These are phyloP conservation scores for Brachionus calyciflorus DNA, from an alignment of 1,140 invertebrate genomes.

Conservation along the genomic window DNA sequence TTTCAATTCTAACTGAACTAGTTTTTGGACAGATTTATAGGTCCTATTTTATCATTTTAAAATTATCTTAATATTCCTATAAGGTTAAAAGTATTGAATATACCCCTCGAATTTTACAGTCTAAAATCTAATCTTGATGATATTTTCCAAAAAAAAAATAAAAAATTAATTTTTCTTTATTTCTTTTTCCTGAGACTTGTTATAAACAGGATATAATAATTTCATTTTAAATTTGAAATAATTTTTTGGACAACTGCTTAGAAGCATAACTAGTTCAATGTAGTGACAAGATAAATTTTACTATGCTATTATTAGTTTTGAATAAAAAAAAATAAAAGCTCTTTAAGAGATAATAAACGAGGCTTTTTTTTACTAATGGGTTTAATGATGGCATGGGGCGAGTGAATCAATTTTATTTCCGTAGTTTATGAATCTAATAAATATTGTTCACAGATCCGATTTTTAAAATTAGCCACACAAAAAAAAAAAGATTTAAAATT, in stretches of 20 bases:
- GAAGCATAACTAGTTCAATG: background rate
- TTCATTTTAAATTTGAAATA: background rate
- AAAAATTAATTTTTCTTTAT: too few species aligned
- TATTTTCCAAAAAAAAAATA: background rate
- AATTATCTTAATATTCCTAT: conserved; percentile 2
- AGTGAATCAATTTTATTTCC: background rate
- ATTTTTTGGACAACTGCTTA: background rate
- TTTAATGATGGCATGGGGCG: conserved; percentile 21
- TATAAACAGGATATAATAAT: conserved; percentile 27
- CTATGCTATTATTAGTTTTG: background rate
- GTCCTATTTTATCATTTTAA: background rate
- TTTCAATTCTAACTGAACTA: too few species aligned
- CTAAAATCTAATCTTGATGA: conserved; percentile 21
- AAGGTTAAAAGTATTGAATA: conserved; percentile 36
- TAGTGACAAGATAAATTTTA: background rate
- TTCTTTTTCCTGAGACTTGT: too few species aligned
- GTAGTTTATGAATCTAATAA: conserved; percentile 6
- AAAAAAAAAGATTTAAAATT: too few species aligned
- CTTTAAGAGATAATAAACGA: background rate
- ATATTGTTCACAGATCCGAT: conserved; percentile 36
- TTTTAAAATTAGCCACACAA: too few species aligned
- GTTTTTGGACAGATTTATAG: conserved; percentile 33
- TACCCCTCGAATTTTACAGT: background rate
- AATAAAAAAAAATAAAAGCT: background rate
- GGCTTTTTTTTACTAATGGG: too few species aligned